Evolutionary conservation across 2,113 vertebrate genomes (phyloP).

Genomic region (Glaucomys volans): DNA sequence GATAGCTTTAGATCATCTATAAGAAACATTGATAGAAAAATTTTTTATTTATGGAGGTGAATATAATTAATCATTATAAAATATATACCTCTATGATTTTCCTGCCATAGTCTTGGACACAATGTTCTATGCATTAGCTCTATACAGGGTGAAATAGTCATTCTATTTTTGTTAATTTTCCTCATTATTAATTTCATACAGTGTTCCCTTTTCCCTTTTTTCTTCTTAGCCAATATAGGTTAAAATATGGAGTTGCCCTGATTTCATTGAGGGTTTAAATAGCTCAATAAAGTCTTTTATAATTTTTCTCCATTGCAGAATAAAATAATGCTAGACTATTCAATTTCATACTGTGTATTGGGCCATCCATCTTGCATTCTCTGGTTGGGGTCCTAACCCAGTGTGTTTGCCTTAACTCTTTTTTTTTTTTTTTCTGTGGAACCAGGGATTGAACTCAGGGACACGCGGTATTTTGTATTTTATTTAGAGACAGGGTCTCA

Average conservation of each 20-base stretch:
- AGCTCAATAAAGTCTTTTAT: conserved; percentile 36
- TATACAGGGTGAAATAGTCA: neutral
- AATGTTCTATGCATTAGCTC: neutral
- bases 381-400: neutral
- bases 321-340: conserved; percentile 40
- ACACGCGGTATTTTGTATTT: no score
- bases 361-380: neutral
- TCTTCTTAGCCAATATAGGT: neutral
- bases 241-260: conserved; percentile 46
- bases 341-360: conserved; percentile 15
- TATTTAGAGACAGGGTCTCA: no score
- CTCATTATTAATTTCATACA: conserved; percentile 48
- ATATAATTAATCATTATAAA: conserved; percentile 48
- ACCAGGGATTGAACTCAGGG: no score
- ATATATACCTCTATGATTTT: neutral
- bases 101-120: neutral
- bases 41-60: neutral
- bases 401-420: neutral
- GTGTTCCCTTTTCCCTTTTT: neutral
- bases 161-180: conserved; percentile 63
- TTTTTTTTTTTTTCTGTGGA: no score
- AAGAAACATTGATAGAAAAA: conserved; percentile 1
- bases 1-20: neutral
- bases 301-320: conserved; percentile 57
- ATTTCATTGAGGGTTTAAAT: conserved; percentile 56